These are phyloP conservation scores for Ictalurus furcatus DNA, from an alignment of 2,113 vertebrate genomes.

Conservation along the genomic window DNA sequence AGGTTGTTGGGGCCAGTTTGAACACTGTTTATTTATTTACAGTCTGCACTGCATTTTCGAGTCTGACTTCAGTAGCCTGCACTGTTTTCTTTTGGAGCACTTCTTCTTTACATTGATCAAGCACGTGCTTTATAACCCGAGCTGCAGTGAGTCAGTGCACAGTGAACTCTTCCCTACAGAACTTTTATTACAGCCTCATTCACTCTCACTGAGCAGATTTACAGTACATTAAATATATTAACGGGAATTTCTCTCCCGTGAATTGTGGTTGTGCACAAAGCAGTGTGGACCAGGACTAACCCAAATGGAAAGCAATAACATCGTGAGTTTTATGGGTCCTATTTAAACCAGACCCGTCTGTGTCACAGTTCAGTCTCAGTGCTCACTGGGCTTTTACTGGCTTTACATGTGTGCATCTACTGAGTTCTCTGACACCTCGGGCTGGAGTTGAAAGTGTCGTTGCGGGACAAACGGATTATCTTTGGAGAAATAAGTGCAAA, in stretches of 20 bases:
- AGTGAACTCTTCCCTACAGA: not conserved
- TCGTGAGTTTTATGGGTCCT: not conserved
- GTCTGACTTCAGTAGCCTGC: not conserved
- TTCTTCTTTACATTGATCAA: not conserved
- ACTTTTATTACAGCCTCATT: not conserved
- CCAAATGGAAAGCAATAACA: not conserved
- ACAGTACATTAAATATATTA: not conserved
- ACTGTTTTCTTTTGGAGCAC: no score
- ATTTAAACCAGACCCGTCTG: not conserved
- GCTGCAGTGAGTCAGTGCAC: not conserved
- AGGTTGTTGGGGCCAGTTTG: not conserved
- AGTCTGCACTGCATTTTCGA: not conserved
- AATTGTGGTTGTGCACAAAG: not conserved
- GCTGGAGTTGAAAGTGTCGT: not conserved
- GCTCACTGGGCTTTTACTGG: not conserved
- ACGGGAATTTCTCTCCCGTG: not conserved
- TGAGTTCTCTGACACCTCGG: not conserved
- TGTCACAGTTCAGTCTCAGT: not conserved
- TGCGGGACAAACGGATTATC: not conserved
- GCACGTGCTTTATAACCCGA: not conserved
- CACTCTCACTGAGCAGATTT: not conserved
- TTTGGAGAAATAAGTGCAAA: slow-evolving; percentile 22
- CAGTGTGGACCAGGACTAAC: not conserved
- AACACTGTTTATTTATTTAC: not conserved
- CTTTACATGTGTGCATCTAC: not conserved